A percentile compares a stretch with the other conserved stretches of the same genome.
These are phyloP conservation scores for Trogon surrucura DNA, from an alignment of 2,113 vertebrate species.

Conservation along the genomic window DNA sequence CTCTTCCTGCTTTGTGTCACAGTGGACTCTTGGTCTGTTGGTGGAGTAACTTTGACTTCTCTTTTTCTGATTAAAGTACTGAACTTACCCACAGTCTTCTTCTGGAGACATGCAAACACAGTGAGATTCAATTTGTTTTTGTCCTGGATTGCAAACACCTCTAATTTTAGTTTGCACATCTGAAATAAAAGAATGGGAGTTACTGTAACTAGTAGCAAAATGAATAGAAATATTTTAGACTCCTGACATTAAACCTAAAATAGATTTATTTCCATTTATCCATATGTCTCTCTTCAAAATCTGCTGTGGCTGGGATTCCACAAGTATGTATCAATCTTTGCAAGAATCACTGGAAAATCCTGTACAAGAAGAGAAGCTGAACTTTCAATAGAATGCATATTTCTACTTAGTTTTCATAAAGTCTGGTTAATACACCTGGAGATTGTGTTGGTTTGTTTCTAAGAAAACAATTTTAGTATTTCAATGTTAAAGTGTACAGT, in stretches of 20 bases:
- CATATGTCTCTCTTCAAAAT: not conserved
- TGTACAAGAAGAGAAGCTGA: not conserved
- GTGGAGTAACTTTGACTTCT: not conserved
- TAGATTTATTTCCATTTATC: not conserved
- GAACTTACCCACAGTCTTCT: slow-evolving; percentile 84
- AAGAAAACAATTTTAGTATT: not conserved
- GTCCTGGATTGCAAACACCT: slow-evolving; percentile 78
- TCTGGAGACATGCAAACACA: slow-evolving; percentile 85
- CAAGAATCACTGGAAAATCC: not conserved
- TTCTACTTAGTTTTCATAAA: not conserved
- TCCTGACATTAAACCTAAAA: not conserved
- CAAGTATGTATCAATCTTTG: not conserved
- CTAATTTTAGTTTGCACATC: slow-evolving; percentile 55
- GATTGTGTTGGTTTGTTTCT: not conserved
- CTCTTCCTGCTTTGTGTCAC: not conserved
- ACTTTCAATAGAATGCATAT: not conserved
- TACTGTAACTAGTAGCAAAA: not conserved
- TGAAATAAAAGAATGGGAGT: slow-evolving; percentile 46
- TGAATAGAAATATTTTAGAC: not conserved
- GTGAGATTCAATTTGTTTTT: slow-evolving; percentile 72
- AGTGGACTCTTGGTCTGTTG: not conserved
- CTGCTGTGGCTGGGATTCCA: not conserved
- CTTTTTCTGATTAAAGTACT: not conserved
- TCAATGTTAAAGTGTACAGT: not conserved
- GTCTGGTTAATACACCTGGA: not conserved